Evolutionary conservation across 2,113 vertebrate genomes (phyloP), one percentile per base, ranked within the genome.

Genomic region (Ellobius talpinus): DNA sequence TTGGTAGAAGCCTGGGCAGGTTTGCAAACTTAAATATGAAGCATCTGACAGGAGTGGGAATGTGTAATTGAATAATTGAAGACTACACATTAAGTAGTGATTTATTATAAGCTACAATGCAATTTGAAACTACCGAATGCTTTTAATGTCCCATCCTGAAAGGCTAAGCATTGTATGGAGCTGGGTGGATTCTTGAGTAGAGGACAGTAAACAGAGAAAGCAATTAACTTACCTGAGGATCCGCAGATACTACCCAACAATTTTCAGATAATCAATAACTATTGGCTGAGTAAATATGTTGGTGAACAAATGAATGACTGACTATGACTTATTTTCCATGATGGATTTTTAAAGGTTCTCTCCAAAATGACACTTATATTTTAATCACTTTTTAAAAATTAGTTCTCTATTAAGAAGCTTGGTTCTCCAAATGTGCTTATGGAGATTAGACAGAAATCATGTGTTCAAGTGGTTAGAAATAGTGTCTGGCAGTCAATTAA

Each of bases 341-440:
- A 81, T 87, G 21, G 65, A 9, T 61, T 76, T 95, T 72, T 89
- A 52, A 14, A 84, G 8, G 55, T 73, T 92, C 17, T 17, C 10
- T 92, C 72, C 14, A 94, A 93, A 85, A 90, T 61, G 33, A 77
- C 74, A 70, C 11, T 21, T 39, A 12, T 1, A 0, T 66, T 86
- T 94, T 84, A 87, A 91, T 89, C 50, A 76, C 39, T 92, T 74
- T 74, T 94, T 47, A 73, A 50, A 88, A 97, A 97, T 76, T 90
- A 87, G 33, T 24, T 81, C 4, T 96, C 61, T 87, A 42, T 50
- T 86, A 97, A 96, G 63, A 29, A 95, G 5, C 29, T 73, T 94
- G 17, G 10, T 96, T 93, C 47, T 93, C 33, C 82, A 95, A 84
- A 89, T 77, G 23, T 21, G 24, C 50, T 95, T 94, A 39, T 72